Conservation (phyloP, 2,888 invertebrate genomes). For the Dasysyrphus tricinctus region DNA sequence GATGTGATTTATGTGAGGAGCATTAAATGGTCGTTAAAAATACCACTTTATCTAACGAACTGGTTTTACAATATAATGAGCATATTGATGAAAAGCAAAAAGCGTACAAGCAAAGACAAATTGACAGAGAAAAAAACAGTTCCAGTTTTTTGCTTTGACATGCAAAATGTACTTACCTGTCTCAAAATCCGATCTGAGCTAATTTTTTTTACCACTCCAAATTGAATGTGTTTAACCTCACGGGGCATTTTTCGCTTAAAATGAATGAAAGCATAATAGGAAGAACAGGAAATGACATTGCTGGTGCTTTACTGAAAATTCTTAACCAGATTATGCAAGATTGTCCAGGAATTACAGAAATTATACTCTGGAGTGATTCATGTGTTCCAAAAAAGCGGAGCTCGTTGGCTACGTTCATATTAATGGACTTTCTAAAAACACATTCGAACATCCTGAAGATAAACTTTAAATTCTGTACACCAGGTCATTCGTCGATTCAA, state of each 20-base stretch:
- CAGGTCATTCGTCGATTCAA: too few relatives aligned
- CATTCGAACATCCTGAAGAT: too few relatives aligned
- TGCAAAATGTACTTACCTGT: conserved; percentile 5
- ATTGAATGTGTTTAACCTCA: not conserved
- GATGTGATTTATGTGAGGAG: conserved; percentile 8
- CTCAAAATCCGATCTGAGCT: conserved; percentile 9
- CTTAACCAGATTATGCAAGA: too few relatives aligned
- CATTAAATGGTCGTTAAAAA: not conserved
- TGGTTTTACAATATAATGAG: not conserved
- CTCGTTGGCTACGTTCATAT: too few relatives aligned
- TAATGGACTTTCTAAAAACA: too few relatives aligned
- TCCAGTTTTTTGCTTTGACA: conserved; percentile 23
- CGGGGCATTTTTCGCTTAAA: not conserved
- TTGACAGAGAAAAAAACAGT: conserved; percentile 5
- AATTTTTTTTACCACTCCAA: conserved; percentile 13
- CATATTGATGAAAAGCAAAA: conserved; percentile 4
- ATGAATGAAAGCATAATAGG: not conserved
- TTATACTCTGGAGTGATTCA: too few relatives aligned
- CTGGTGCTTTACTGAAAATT: not conserved
- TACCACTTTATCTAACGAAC: not conserved
- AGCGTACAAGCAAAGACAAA: conserved; percentile 5
- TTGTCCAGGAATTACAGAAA: too few relatives aligned
- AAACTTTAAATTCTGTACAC: too few relatives aligned
- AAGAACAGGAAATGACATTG: conserved; percentile 1
- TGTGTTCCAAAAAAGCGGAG: too few relatives aligned